Evolutionary conservation across 2,797 vertebrate species (phyloP).

Genomic region (Melanotaenia nigrans): DNA sequence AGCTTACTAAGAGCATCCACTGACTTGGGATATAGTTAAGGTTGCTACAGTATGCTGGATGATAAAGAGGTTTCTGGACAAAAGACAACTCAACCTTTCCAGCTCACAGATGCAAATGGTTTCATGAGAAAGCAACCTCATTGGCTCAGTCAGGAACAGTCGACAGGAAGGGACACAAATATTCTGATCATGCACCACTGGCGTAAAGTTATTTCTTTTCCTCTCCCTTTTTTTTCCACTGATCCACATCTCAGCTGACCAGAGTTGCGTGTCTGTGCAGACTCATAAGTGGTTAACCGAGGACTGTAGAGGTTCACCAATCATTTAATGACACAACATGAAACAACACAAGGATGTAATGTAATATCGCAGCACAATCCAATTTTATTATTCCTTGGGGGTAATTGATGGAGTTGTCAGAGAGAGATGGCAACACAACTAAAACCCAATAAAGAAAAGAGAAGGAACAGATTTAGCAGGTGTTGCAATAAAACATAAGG

Average conservation of each 20-base stretch:
- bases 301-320: slow-evolving; percentile 49
- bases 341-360: slow-evolving; percentile 49
- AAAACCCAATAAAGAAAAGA: slow-evolving; percentile 51
- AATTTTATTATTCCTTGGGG: slow-evolving; percentile 56
- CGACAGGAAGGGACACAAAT: slow-evolving; percentile 52
- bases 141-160: slow-evolving; percentile 50
- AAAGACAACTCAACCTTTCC: slow-evolving; percentile 54
- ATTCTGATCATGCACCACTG: slow-evolving; percentile 69
- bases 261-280: slow-evolving; percentile 34
- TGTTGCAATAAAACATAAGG: slow-evolving; percentile 33
- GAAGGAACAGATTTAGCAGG: slow-evolving; percentile 31
- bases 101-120: slow-evolving; percentile 62
- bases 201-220: slow-evolving; percentile 58
- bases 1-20: slow-evolving; percentile 23
- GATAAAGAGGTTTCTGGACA: slow-evolving; percentile 50
- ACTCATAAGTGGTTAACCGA: slow-evolving; percentile 57
- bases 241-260: slow-evolving; percentile 41
- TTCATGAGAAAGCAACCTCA: slow-evolving; percentile 53
- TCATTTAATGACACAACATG: slow-evolving; percentile 55
- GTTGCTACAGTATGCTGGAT: slow-evolving; percentile 46
- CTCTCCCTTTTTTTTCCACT: slow-evolving; percentile 22
- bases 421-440: slow-evolving; percentile 31
- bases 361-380: slow-evolving; percentile 47
- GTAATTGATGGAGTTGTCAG: slow-evolving; percentile 49
- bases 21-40: slow-evolving; percentile 50